Percentiles rank a stretch among this genome's conserved stretches.
phyloP scores from a whole-genome alignment of 2,113 vertebrate genomes.

The Ibidorhyncha struthersii region DNA sequence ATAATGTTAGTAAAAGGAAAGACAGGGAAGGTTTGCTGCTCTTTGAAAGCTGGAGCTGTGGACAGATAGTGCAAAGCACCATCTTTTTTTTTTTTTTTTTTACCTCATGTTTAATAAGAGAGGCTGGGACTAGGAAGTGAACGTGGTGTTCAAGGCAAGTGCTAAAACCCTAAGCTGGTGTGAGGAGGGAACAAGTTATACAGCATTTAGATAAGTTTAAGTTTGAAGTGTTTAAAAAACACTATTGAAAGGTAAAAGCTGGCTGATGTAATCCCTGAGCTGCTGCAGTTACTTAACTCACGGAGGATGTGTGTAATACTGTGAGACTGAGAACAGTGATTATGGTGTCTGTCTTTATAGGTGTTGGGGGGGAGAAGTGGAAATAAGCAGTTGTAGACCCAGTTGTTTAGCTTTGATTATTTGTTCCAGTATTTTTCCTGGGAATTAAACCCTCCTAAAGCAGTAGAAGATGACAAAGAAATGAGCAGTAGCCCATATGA shows the following conservation, averaged over 20 bases:
- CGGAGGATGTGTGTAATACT: neutral
- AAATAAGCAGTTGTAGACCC: neutral
- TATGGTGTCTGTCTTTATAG: neutral
- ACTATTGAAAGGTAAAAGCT: neutral
- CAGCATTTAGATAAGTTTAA: neutral
- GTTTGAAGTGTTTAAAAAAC: neutral
- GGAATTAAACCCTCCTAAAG: neutral
- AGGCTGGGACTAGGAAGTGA: neutral
- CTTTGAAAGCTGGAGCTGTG: neutral
- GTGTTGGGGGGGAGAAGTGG: neutral
- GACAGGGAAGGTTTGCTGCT: neutral
- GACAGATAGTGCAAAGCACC: neutral
- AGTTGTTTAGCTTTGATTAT: neutral
- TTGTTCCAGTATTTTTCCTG: neutral
- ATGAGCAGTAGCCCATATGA: neutral
- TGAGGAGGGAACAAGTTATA: neutral
- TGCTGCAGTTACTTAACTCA: neutral
- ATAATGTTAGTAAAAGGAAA: neutral
- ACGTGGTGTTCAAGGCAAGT: neutral
- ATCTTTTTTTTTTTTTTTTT: neutral
- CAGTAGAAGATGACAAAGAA: neutral
- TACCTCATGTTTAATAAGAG: neutral
- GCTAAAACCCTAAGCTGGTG: neutral
- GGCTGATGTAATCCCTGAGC: slow-evolving; percentile 16
- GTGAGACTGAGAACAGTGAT: neutral